Base-by-base conservation (phyloP, 2,888 invertebrate genomes). In the Macaria notata region DNA sequence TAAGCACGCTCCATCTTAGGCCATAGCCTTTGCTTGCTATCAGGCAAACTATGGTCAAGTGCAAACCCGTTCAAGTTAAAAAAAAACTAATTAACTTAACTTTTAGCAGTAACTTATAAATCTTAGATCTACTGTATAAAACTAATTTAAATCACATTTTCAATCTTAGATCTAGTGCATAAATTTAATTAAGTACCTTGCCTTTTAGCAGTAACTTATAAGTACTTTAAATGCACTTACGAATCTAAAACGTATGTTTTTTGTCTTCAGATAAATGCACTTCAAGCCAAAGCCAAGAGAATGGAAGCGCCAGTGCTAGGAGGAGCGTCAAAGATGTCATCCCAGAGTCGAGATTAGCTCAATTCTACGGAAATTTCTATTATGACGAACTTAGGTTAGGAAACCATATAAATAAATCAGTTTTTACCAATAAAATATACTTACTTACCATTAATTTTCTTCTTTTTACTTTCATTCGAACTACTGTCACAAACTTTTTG, bases 281-380 rank as follows among this genome's bases (percentile, higher is more conserved):
- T 62, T 66, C 79, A 66, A 81, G 78, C 75, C 81, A 83, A 76
- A 81, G 67, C 70, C 79, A 79, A 66, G 88, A 89, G 65, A 86
- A 86, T 82, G 85, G 81, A 66, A 78, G 72, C 71, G 73, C 70
- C 66, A 78, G 79, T 70, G 75, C 81, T 66, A 76, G 80, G 59
- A 83, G 88, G 73, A 92, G 92, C 62, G 94, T 94, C 39, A 92
- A 92, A 73, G 94, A 94, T 72, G 92, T 93, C 49, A 94, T 95
- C 70, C 94, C 95, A 4, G 86, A 92, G 63, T 94, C 94, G 61
- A 92, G 92, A 84, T 80, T 95, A 76, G 92, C 93, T 54, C 87
- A 86, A 64, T 92, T 91, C 75, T 93, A 93, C 70, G 92, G 93
- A 78, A 92, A 92, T 74, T 92, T 92, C 72, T 93, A 92, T 81